phyloP scores from a whole-genome alignment of 2,888 invertebrate species.

The Dorcus hopei region DNA sequence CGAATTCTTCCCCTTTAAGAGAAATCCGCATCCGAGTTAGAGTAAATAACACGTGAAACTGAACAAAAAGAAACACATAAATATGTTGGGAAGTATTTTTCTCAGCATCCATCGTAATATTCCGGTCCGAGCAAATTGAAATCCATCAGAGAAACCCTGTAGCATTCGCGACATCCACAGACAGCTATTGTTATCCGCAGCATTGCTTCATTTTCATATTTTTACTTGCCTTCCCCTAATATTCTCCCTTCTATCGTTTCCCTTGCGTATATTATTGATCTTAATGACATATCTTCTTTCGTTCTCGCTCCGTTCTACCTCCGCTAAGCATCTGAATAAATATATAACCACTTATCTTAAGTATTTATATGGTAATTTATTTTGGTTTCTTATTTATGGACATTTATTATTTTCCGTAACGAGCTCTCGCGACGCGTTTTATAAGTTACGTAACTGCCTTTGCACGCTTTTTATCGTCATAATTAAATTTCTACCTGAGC shows the following conservation, averaged over 20 bases:
- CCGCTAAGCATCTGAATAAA: constrained; percentile 34
- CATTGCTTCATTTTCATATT: constrained; percentile 47
- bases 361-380: constrained; percentile 19
- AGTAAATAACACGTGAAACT: constrained; percentile 1
- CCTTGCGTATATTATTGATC: constrained; percentile 48
- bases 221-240: constrained; percentile 25
- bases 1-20: too few relatives aligned
- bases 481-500: too few relatives aligned
- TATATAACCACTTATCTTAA: constrained; percentile 35
- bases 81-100: not conserved
- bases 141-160: constrained; percentile 46
- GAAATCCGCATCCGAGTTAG: not conserved
- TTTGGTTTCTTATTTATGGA: not conserved
- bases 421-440: too few relatives aligned
- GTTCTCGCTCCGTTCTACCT: constrained; percentile 28
- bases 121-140: constrained; percentile 46
- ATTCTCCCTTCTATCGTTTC: constrained; percentile 31
- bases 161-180: constrained; percentile 42
- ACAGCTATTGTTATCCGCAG: constrained; percentile 45
- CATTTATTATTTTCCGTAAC: not conserved
- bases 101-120: not conserved
- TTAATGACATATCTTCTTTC: constrained; percentile 45
- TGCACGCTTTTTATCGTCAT: too few relatives aligned
- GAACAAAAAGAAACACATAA: too few relatives aligned
- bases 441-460: too few relatives aligned